Base-by-base conservation (phyloP, 2,113 vertebrate species). In the Oncorhynchus nerka region DNA sequence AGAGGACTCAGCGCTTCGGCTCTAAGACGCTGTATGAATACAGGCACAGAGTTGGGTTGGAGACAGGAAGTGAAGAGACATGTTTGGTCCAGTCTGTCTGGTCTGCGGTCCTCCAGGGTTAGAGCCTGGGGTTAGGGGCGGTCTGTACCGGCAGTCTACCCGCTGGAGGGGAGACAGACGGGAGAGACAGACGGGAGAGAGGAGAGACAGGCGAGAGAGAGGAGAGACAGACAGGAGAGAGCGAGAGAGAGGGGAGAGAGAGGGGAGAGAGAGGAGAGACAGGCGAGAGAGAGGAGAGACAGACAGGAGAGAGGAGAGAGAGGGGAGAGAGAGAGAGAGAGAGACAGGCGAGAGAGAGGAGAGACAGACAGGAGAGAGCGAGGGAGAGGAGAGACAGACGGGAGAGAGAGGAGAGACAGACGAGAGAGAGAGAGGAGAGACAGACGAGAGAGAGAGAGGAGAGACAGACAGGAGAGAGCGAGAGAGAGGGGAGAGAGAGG, bases 41-140 rank as follows among this genome's bases (percentile, higher is more conserved):
- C 39, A 45, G 39, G 9, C 39, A 2, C 39, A 0, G 39, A 32
- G 65, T 15, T 67, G 65, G 28, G 16, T 1, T 5, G 13, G 15
- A 16, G 22, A 30, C 26, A 12, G 28, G 32, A 34, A 6, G 32
- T 34, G 32, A 34, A 7, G 1, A 34, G 32, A 34, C 32, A 66
- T 15, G 28, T 5, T 30, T 16, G 19, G 16, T 57, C 51, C 26
- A 66, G 4, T 30, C 3, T 32, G 22, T 34, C 34, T 39, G 39
- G 9, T 45, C 8, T 45, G 39, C 9, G 11, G 39, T 11, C 2
- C 39, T 45, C 39, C 39, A 11, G 19, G 73, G 45, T 81, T 91
- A 92, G 78, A 92, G 87, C 79, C 84, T 91, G 68, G 91, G 82
- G 0, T 81, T 82, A 78, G 87, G 87, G 74, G 81, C 26, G 5